Conservation (phyloP, 2,888 invertebrate species). For the Philonicus albiceps region DNA sequence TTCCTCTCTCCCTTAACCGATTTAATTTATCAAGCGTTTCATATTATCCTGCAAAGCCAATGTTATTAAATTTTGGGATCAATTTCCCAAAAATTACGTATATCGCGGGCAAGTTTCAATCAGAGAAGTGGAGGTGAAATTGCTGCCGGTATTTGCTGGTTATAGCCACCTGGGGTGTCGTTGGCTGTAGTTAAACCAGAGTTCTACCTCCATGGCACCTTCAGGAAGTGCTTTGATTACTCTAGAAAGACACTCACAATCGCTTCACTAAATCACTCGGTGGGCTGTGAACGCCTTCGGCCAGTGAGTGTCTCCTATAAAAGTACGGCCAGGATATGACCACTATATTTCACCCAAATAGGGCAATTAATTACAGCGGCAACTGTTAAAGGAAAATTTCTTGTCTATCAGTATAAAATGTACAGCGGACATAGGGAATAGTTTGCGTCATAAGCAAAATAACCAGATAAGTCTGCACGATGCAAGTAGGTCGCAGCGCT, state of each 20-base stretch:
- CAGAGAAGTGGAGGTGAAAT: neutral
- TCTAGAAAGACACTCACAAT: neutral
- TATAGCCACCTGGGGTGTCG: neutral
- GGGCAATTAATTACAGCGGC: neutral
- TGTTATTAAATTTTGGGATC: neutral
- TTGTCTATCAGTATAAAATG: neutral
- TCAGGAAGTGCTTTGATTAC: neutral
- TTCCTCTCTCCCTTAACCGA: neutral
- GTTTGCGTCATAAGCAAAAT: neutral
- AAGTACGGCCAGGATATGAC: neutral
- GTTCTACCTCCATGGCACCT: neutral
- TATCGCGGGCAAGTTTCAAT: neutral
- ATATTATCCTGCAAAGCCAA: neutral
- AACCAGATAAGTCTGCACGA: neutral
- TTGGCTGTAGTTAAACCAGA: neutral
- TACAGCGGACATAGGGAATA: neutral
- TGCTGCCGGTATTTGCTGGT: neutral
- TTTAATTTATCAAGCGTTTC: neutral
- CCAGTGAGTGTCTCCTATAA: neutral
- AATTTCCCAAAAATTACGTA: neutral
- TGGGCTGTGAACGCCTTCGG: neutral
- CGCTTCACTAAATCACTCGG: neutral
- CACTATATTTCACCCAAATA: neutral
- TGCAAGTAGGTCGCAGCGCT: neutral
- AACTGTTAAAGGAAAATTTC: neutral